Evolutionary conservation across 2,113 vertebrate species (phyloP).

Genomic region (Morone saxatilis): DNA sequence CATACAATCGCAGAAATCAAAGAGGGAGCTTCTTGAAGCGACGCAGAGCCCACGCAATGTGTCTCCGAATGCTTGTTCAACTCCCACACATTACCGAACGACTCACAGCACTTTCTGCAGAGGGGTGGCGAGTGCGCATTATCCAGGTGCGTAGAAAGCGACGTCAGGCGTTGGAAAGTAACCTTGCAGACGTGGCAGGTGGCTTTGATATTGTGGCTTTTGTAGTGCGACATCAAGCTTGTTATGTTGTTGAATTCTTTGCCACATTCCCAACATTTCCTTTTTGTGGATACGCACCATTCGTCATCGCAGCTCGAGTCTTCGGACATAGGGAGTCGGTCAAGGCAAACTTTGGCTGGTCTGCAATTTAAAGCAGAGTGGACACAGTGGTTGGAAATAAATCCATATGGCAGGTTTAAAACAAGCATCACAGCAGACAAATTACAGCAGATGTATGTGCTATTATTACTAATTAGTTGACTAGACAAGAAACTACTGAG

Average conservation of each 20-base stretch:
- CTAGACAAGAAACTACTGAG: not conserved
- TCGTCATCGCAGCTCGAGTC: conserved; percentile 67
- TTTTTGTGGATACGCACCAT: conserved; percentile 11
- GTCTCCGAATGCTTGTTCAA: conserved; percentile 72
- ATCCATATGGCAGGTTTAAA: not conserved
- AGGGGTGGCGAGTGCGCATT: conserved; percentile 60
- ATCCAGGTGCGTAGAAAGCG: conserved; percentile 68
- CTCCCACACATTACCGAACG: conserved; percentile 65
- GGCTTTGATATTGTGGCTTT: conserved; percentile 53
- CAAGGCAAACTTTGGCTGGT: not conserved
- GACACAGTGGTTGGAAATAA: conserved; percentile 9
- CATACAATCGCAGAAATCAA: not conserved
- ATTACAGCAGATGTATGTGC: not conserved
- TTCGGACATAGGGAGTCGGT: conserved; percentile 47
- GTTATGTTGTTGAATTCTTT: conserved; percentile 52
- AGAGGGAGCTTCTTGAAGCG: not conserved
- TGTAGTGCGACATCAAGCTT: conserved; percentile 62
- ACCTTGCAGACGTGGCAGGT: conserved; percentile 73
- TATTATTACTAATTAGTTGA: not conserved
- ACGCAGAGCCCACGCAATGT: not conserved
- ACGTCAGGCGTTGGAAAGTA: conserved; percentile 59
- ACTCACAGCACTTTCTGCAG: conserved; percentile 53
- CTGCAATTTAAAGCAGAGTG: conserved; percentile 56
- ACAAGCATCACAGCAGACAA: not conserved
- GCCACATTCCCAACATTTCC: conserved; percentile 75